A percentile compares a stretch with the other conserved stretches of the same genome.
phyloP scores from a whole-genome alignment of 2,797 vertebrate genomes.

The Neopelma chrysocephalum region DNA sequence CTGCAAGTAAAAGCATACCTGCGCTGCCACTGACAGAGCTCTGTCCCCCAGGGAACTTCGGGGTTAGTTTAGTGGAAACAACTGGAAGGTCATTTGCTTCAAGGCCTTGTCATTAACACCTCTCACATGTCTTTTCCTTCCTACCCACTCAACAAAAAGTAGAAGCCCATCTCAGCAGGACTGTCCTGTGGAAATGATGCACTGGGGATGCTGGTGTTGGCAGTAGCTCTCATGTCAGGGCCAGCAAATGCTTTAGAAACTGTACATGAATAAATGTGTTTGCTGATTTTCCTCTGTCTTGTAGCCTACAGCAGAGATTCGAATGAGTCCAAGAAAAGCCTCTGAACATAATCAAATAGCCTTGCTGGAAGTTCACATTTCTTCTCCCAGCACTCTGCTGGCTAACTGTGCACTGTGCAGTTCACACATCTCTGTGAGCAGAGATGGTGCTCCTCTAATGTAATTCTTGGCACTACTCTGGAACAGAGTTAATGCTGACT shows the following conservation, averaged over 20 bases:
- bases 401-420: neutral
- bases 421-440: neutral
- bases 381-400: slow-evolving; percentile 11
- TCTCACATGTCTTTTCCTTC: neutral
- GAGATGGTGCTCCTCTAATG: slow-evolving; percentile 32
- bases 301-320: neutral
- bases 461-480: slow-evolving; percentile 22
- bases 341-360: slow-evolving; percentile 5
- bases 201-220: neutral
- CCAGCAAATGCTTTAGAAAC: slow-evolving; percentile 15
- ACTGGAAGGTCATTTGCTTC: neutral
- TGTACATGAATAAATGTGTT: neutral
- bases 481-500: slow-evolving; percentile 28
- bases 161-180: slow-evolving; percentile 6
- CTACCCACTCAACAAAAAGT: neutral
- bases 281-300: neutral
- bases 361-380: slow-evolving; percentile 10
- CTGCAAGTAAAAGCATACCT: neutral
- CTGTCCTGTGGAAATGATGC: neutral
- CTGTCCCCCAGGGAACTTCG: neutral
- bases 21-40: neutral
- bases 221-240: neutral
- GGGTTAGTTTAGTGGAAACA: slow-evolving; percentile 15
- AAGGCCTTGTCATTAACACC: neutral
- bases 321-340: neutral